phyloP scores from a whole-genome alignment of 2,113 vertebrate genomes.

The Gadus chalcogrammus region DNA sequence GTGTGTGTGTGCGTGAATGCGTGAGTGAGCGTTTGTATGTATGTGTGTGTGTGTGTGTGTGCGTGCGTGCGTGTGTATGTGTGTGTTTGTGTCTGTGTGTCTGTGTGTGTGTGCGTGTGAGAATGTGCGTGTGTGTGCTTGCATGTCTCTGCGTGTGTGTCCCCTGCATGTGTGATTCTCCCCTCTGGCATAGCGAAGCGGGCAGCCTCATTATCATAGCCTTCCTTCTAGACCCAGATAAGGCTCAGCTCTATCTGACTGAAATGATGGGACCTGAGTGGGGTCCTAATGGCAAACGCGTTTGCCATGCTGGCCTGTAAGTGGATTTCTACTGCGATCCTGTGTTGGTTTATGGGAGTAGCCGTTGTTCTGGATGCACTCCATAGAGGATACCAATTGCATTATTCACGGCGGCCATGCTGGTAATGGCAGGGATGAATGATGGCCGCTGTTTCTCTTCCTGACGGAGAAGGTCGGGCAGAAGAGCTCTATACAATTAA shows the following conservation, averaged over 20 bases:
- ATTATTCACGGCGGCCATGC: slow-evolving; percentile 77
- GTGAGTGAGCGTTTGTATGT: no score
- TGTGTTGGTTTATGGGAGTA: slow-evolving; percentile 74
- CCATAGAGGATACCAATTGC: slow-evolving; percentile 78
- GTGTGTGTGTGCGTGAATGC: no score
- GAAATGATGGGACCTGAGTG: slow-evolving; percentile 57
- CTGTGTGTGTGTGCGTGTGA: slow-evolving; percentile 15
- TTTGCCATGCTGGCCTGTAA: slow-evolving; percentile 61
- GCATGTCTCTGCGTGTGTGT: not conserved
- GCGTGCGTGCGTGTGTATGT: no score
- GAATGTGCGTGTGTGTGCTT: not conserved
- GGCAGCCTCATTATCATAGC: slow-evolving; percentile 60
- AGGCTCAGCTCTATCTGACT: slow-evolving; percentile 51
- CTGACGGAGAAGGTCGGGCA: slow-evolving; percentile 75
- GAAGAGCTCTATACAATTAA: slow-evolving; percentile 70
- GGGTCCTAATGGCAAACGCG: slow-evolving; percentile 56
- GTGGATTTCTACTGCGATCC: slow-evolving; percentile 69
- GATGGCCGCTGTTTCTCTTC: slow-evolving; percentile 70
- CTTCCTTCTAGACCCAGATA: slow-evolving; percentile 41
- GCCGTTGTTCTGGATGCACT: slow-evolving; percentile 76
- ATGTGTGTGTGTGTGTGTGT: no score
- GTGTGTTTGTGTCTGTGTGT: not conserved
- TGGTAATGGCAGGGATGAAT: slow-evolving; percentile 75
- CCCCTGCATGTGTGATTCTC: slow-evolving; percentile 32
- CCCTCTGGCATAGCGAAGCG: slow-evolving; percentile 37